Conservation (phyloP, 2,797 vertebrate genomes). For the Eidolon dupreanum region DNA sequence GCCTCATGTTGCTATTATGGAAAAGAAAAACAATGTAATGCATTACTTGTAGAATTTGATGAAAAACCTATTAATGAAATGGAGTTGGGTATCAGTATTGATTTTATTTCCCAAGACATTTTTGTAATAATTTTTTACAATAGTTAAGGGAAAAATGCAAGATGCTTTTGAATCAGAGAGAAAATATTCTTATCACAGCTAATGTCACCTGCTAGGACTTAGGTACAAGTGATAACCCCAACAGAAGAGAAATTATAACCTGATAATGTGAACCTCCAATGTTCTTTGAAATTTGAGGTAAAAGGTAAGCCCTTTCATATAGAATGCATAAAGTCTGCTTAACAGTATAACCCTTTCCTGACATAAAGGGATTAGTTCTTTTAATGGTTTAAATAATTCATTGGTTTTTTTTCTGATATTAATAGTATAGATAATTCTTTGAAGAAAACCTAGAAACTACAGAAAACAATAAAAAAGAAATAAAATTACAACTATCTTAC, state of each 20-base stretch:
- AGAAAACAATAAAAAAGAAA: slow-evolving; percentile 25
- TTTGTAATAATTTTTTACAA: slow-evolving; percentile 71
- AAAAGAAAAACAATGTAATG: slow-evolving; percentile 61
- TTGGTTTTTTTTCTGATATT: slow-evolving; percentile 13
- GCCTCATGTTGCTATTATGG: slow-evolving; percentile 47
- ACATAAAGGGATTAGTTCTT: slow-evolving; percentile 18
- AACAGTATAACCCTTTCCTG: neutral
- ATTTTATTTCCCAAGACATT: slow-evolving; percentile 72
- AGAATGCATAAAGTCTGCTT: neutral
- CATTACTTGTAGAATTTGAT: slow-evolving; percentile 61
- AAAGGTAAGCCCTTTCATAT: neutral
- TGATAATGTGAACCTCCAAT: neutral
- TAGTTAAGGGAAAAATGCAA: slow-evolving; percentile 46
- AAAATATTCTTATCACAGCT: slow-evolving; percentile 51
- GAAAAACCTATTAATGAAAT: slow-evolving; percentile 47
- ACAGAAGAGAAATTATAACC: slow-evolving; percentile 40
- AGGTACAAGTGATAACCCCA: neutral
- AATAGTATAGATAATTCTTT: neutral
- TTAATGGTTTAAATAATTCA: slow-evolving; percentile 18
- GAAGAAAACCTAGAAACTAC: slow-evolving; percentile 27
- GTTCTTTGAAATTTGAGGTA: slow-evolving; percentile 34
- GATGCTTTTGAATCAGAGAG: slow-evolving; percentile 54
- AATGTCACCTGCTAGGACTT: neutral
- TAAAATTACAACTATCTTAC: neutral
- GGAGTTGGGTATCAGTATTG: slow-evolving; percentile 62